Evolutionary conservation across 2,888 invertebrate genomes (phyloP).

Genomic region (Lissonota sp.): DNA sequence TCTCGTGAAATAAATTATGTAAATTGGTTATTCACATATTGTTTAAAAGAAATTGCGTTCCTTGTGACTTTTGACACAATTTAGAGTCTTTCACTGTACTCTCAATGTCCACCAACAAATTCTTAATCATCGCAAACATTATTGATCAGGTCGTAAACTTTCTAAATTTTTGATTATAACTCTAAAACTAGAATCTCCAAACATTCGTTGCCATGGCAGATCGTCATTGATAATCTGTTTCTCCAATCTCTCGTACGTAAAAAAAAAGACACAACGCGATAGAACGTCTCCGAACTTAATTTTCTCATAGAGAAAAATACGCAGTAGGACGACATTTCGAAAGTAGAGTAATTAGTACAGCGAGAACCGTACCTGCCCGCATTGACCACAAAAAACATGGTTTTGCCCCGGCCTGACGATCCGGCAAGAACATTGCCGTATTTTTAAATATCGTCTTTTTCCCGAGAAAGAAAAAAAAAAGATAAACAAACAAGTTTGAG

Average conservation of each 20-base stretch:
- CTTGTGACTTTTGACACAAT: too few relatives aligned
- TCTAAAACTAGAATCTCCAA: too few relatives aligned
- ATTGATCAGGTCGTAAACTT: too few relatives aligned
- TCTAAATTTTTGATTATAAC: too few relatives aligned
- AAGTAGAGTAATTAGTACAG: conserved; percentile 75
- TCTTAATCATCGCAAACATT: too few relatives aligned
- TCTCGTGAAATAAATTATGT: too few relatives aligned
- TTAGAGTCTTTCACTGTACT: too few relatives aligned
- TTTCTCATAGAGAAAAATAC: conserved; percentile 51
- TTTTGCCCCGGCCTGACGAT: conserved; percentile 71
- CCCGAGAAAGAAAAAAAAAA: conserved; percentile 24
- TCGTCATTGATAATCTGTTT: not conserved
- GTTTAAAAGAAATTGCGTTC: too few relatives aligned
- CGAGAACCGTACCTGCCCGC: conserved; percentile 79
- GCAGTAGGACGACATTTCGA: conserved; percentile 57
- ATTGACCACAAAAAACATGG: conserved; percentile 74
- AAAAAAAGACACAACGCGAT: conserved; percentile 23
- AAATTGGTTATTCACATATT: too few relatives aligned
- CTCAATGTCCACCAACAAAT: too few relatives aligned
- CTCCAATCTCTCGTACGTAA: conserved; percentile 41
- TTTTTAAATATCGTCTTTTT: conserved; percentile 36
- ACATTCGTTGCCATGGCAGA: too few relatives aligned
- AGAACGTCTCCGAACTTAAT: conserved; percentile 69
- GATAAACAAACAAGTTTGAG: conserved; percentile 33
- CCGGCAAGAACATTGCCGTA: conserved; percentile 32